Percentiles rank a stretch among this genome's conserved stretches.
Conservation (phyloP, 2,113 vertebrate genomes). For the Pterocles burchelli region DNA sequence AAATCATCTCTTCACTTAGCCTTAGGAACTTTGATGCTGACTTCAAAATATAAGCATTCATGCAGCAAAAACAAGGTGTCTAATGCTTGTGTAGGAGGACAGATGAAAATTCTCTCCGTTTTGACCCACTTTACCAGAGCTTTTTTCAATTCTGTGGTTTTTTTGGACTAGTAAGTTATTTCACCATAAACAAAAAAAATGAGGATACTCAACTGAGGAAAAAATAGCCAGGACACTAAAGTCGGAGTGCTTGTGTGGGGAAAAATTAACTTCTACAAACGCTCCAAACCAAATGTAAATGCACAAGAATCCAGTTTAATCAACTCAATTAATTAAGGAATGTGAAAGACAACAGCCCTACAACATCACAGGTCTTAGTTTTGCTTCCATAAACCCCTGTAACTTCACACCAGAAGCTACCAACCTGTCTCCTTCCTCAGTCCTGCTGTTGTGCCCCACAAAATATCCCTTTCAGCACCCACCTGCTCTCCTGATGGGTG, state of each 20-base stretch:
- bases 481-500: neutral
- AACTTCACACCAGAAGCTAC: neutral
- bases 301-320: neutral
- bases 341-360: neutral
- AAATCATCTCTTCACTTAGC: constrained; percentile 19
- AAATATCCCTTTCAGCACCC: neutral
- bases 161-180: neutral
- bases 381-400: neutral
- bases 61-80: neutral
- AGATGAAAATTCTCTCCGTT: neutral
- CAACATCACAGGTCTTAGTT: neutral
- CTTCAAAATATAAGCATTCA: neutral
- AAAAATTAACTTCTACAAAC: neutral
- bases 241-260: neutral
- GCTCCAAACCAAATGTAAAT: neutral
- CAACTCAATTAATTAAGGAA: neutral
- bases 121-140: neutral
- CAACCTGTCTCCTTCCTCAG: neutral
- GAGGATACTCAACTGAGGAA: neutral
- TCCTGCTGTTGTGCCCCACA: neutral
- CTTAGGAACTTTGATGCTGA: neutral
- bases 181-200: neutral
- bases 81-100: neutral
- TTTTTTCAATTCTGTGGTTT: neutral
- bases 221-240: neutral